These are phyloP conservation scores for Yponomeuta evonymella DNA, from an alignment of 2,888 invertebrate species.

Conservation along the genomic window DNA sequence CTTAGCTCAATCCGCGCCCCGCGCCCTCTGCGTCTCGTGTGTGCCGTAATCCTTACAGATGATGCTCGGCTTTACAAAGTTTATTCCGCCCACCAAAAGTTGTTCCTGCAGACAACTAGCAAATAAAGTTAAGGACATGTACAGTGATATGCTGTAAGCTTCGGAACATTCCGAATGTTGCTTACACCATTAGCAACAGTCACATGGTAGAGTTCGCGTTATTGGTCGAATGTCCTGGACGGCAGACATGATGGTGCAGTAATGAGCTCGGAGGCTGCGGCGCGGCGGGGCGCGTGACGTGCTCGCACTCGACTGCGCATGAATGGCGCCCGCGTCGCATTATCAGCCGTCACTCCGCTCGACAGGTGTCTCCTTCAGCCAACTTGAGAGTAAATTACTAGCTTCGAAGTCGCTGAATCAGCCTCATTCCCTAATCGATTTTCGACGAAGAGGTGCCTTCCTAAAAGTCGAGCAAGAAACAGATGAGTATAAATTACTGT, in stretches of 20 bases:
- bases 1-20: constrained; percentile 55
- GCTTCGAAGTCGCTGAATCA: constrained; percentile 71
- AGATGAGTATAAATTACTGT: constrained; percentile 44
- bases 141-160: neutral
- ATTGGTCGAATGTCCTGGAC: neutral
- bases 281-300: constrained; percentile 9
- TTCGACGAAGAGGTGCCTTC: constrained; percentile 39
- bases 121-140: constrained; percentile 25
- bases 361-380: constrained; percentile 76
- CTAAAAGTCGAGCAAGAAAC: constrained; percentile 40
- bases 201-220: neutral
- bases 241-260: neutral
- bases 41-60: constrained; percentile 70
- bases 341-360: constrained; percentile 70
- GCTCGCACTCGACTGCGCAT: constrained; percentile 37
- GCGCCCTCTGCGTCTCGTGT: constrained; percentile 41
- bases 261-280: neutral
- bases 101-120: constrained; percentile 36
- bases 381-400: constrained; percentile 74
- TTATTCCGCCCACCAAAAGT: constrained; percentile 60
- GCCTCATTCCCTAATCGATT: constrained; percentile 68
- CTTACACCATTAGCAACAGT: neutral
- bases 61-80: constrained; percentile 67
- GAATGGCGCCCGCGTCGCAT: constrained; percentile 69
- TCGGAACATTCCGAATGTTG: neutral